Evolutionary conservation across 23 tunicate species (phyloP).

Genomic region (Halocynthia roretzi): DNA sequence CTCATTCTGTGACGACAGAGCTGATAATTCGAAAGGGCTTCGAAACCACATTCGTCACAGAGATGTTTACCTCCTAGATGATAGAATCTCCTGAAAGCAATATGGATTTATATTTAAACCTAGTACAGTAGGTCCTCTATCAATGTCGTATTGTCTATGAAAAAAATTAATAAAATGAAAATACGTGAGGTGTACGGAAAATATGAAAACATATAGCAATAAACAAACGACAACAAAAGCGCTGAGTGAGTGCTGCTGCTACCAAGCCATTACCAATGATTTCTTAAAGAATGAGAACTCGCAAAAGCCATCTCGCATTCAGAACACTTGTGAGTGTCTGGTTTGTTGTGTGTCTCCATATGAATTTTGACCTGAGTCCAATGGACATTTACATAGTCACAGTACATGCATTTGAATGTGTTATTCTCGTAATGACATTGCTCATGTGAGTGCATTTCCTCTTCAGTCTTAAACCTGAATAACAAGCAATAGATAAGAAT

Average conservation of each 20-base stretch:
- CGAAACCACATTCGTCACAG: slow-evolving; percentile 29
- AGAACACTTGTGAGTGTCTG: slow-evolving; percentile 11
- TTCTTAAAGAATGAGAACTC: slow-evolving; percentile 13
- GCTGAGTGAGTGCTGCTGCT: too few species aligned
- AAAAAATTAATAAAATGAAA: background rate
- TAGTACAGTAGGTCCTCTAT: background rate
- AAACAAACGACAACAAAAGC: too few species aligned
- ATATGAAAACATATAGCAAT: background rate
- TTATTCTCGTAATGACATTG: slow-evolving; percentile 2
- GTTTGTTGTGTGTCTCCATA: slow-evolving; percentile 31
- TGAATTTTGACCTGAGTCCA: slow-evolving; percentile 20
- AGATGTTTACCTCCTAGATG: slow-evolving; percentile 24
- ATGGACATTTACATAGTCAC: slow-evolving; percentile 10
- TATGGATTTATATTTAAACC: background rate
- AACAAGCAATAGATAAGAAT: background rate
- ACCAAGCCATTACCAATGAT: slow-evolving; percentile 7
- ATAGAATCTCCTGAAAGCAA: slow-evolving; percentile 7
- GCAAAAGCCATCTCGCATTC: slow-evolving; percentile 15
- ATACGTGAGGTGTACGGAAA: background rate
- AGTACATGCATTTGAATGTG: slow-evolving; percentile 16
- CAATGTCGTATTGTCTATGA: background rate
- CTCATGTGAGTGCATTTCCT: slow-evolving; percentile 4
- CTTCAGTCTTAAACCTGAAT: slow-evolving; percentile 11
- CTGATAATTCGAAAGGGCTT: slow-evolving; percentile 14
- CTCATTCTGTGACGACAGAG: slow-evolving; percentile 16